phyloP scores from a whole-genome alignment of 2,113 vertebrate genomes.

The Nerophis ophidion region DNA sequence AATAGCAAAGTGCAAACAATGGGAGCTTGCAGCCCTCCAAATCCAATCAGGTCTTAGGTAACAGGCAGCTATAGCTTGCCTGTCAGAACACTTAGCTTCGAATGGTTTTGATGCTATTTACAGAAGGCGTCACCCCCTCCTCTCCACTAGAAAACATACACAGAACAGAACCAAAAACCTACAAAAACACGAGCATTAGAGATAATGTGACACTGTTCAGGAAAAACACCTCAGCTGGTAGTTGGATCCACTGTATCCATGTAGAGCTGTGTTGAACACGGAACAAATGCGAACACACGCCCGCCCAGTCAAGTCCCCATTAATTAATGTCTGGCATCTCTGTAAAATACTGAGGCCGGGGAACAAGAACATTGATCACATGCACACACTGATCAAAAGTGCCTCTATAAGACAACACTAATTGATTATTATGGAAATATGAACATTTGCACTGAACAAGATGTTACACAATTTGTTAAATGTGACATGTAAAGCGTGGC shows the following conservation, averaged over 20 bases:
- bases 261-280: conserved; percentile 10
- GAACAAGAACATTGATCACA: conserved; percentile 51
- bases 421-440: conserved; percentile 23
- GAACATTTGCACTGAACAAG: conserved; percentile 6
- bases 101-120: conserved; percentile 2
- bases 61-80: conserved; percentile 23
- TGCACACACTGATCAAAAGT: conserved; percentile 29
- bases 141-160: not conserved
- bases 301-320: not conserved
- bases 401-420: conserved; percentile 4
- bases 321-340: conserved; percentile 14
- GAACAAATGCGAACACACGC: conserved; percentile 5
- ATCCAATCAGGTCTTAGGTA: conserved; percentile 44
- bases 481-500: too few relatives aligned
- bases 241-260: conserved; percentile 4
- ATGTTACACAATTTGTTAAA: not conserved
- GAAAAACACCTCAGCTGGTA: conserved; percentile 2
- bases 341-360: conserved; percentile 6
- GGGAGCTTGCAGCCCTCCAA: conserved; percentile 30
- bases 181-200: not conserved
- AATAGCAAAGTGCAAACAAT: conserved; percentile 15
- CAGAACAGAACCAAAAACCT: not conserved
- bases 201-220: not conserved
- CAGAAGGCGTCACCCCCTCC: not conserved
- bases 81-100: conserved; percentile 20